phyloP scores from a whole-genome alignment of 2,888 invertebrate genomes.

The Synergus laeviventris region DNA sequence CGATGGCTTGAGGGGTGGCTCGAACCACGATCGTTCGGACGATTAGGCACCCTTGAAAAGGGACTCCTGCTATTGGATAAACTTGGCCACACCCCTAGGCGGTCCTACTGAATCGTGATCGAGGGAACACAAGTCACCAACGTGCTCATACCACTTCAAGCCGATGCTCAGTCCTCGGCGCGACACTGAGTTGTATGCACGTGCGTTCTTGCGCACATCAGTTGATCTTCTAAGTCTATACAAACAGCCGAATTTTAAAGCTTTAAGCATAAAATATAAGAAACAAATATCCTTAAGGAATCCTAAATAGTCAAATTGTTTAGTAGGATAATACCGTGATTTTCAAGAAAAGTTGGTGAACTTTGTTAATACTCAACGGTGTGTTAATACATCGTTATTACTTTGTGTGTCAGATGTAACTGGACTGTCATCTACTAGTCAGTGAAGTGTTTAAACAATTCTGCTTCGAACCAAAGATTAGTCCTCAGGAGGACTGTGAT shows the following conservation, averaged over 20 bases:
- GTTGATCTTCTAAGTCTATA: background rate
- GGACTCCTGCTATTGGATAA: conserved; percentile 63
- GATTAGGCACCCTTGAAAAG: conserved; percentile 60
- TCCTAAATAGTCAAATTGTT: background rate
- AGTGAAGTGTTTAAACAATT: conserved; percentile 36
- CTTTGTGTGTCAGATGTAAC: background rate
- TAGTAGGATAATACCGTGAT: background rate
- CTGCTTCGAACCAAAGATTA: conserved; percentile 35
- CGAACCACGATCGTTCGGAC: conserved; percentile 25
- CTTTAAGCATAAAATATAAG: background rate
- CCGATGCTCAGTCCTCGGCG: conserved; percentile 67
- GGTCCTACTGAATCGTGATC: conserved; percentile 56
- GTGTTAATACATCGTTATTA: too few relatives aligned
- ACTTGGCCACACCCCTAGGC: conserved; percentile 69
- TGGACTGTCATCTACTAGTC: conserved; percentile 29
- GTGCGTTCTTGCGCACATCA: conserved; percentile 50
- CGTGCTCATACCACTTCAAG: conserved; percentile 52
- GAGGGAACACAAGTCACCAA: conserved; percentile 54
- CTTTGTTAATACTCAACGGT: background rate
- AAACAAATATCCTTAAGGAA: background rate
- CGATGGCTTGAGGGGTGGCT: conserved; percentile 42
- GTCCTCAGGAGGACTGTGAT: conserved; percentile 31
- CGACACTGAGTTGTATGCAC: conserved; percentile 69
- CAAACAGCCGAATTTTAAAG: background rate
- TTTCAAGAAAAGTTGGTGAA: conserved; percentile 6